Conservation (phyloP, 1,140 invertebrate species). For the Drosophila santomea region DNA sequence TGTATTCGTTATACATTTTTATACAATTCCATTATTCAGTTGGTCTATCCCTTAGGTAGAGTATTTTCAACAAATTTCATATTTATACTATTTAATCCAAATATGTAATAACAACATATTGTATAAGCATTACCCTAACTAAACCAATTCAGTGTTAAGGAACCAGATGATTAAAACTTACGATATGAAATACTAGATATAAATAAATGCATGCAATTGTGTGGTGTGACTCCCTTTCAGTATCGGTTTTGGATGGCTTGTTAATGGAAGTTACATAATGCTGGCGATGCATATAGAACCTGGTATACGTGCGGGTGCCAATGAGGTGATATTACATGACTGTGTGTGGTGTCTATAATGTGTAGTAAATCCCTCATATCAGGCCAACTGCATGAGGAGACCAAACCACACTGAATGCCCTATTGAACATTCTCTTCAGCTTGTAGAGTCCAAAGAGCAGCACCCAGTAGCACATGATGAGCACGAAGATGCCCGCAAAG, state of each 20-base stretch:
- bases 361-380: slow-evolving; percentile 42
- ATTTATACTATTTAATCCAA: slow-evolving; percentile 35
- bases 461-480: slow-evolving; percentile 81
- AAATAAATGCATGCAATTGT: slow-evolving; percentile 58
- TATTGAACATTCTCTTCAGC: slow-evolving; percentile 70
- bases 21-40: slow-evolving; percentile 29
- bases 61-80: slow-evolving; percentile 42
- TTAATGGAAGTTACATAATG: slow-evolving; percentile 44
- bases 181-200: slow-evolving; percentile 55
- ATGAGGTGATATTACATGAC: slow-evolving; percentile 8
- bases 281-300: slow-evolving; percentile 34
- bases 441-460: slow-evolving; percentile 64
- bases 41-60: slow-evolving; percentile 15
- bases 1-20: slow-evolving; percentile 3
- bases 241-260: slow-evolving; percentile 22
- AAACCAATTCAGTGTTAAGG: slow-evolving; percentile 56
- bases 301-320: slow-evolving; percentile 21
- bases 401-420: slow-evolving; percentile 76
- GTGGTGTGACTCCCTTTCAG: slow-evolving; percentile 25
- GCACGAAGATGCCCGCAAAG: slow-evolving; percentile 85
- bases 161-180: slow-evolving; percentile 61
- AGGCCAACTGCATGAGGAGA: slow-evolving; percentile 76
- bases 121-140: slow-evolving; percentile 30
- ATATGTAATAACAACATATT: slow-evolving; percentile 32
- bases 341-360: not conserved